Evolutionary conservation across 2,888 invertebrate genomes (phyloP).

Genomic region (Stenolophus ochropezus): DNA sequence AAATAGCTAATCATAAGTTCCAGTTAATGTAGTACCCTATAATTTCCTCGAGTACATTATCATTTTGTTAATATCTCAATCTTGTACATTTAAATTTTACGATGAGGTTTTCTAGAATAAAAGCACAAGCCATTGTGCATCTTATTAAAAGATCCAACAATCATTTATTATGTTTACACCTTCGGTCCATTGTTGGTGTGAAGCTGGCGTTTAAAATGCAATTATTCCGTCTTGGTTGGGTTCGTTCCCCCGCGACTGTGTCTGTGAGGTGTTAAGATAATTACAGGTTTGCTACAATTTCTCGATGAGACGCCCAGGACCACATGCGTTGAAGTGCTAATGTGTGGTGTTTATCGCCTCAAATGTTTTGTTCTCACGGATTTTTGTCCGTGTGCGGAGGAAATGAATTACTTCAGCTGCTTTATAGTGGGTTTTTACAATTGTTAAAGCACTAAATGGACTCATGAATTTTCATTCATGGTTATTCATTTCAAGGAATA

Average conservation of each 20-base stretch:
- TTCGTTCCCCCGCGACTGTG: background rate
- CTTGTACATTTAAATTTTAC: slow-evolving; percentile 37
- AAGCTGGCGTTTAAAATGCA: slow-evolving; percentile 48
- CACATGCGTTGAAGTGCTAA: slow-evolving; percentile 55
- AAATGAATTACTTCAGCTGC: slow-evolving; percentile 12
- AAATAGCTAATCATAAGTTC: slow-evolving; percentile 23
- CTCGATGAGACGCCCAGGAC: slow-evolving; percentile 46
- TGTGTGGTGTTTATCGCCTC: slow-evolving; percentile 35
- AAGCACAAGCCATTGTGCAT: slow-evolving; percentile 39
- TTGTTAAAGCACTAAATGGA: background rate
- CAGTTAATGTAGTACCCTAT: slow-evolving; percentile 23
- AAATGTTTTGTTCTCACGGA: slow-evolving; percentile 39
- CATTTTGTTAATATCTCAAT: slow-evolving; percentile 25
- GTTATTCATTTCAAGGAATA: slow-evolving; percentile 20
- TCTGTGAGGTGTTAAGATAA: slow-evolving; percentile 57
- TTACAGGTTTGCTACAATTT: slow-evolving; percentile 53
- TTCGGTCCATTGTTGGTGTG: slow-evolving; percentile 50
- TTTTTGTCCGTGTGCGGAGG: slow-evolving; percentile 7
- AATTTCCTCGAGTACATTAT: slow-evolving; percentile 7
- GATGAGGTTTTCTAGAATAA: slow-evolving; percentile 5
- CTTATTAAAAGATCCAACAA: slow-evolving; percentile 45
- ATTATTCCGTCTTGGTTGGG: slow-evolving; percentile 34
- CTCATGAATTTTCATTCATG: slow-evolving; percentile 34
- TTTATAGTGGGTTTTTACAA: slow-evolving; percentile 25
- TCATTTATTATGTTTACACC: slow-evolving; percentile 57